Base-by-base conservation (phyloP, 2,113 vertebrate genomes). In the Carollia perspicillata region DNA sequence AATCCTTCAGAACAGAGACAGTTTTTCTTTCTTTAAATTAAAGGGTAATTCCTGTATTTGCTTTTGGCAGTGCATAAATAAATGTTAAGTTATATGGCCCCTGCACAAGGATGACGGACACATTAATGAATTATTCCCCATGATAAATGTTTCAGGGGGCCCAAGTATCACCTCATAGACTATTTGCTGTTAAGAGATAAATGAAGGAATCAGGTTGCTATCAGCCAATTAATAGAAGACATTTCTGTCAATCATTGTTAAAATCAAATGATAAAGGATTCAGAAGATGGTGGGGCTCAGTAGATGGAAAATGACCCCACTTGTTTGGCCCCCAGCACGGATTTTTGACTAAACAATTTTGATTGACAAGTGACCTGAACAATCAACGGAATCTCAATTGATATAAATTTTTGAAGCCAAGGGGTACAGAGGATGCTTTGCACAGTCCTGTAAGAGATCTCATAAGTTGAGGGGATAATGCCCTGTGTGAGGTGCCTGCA, bases 21-120 rank as follows among this genome's bases (percentile, higher is more conserved):
- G n/a, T 2, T 68, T 91, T 51, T 69, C 68, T 89, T 79, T 91
- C n/a, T 89, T 84, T 84, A 68, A 91, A 84, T 81, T 80, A 75
- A 92, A 79, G 63, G 5, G 44, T 51, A 86, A 90, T 68, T 58
- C 11, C 74, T 68, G n/a, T 75, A 66, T 42, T 69, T 87, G 74
- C n/a, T 90, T 86, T 86, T 69, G 35, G 47, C 58, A 93, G n/a
- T 17, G 2, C n/a, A 60, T 44, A 20, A 71, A 49, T 12, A 86
- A 90, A 90, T 72, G 58, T 91, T 37, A 80, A 12, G 49, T 81
- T 66, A 81, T 35, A 81, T 20, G 28, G 72, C 2, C 8, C 63
- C 35, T 58, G n/a, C 6, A 75, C 6, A 68, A 81, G 40, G 33
- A 71, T 72, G 55, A 66, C 16, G 58, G 2, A 79, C 44, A 84